Base-by-base conservation (phyloP, 2,113 vertebrate species). In the Hippocampus zosterae region DNA sequence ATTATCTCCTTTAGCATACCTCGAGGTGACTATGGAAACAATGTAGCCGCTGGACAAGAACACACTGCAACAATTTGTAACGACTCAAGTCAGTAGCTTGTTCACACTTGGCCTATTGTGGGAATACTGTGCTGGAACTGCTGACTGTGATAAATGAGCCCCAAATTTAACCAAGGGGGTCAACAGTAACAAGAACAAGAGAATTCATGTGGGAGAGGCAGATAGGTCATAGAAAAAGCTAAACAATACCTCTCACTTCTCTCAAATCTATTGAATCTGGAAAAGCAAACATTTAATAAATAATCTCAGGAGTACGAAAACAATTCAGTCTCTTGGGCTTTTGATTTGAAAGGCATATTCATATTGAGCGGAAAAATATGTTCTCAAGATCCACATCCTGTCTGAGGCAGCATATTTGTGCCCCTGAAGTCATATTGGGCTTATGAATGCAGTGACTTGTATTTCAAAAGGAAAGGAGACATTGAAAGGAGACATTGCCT, bases 131-230 rank as follows among this genome's bases (percentile, higher is more conserved):
- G 77, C 66, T 74, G 80, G 60, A 74, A 76, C 48, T 84, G 84
- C 87, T 84, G 84, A 86, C 78, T 83, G 66, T 72, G 80, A 82
- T 80, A 60, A 85, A 87, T 86, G 84, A 83, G 70, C 65, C 66
- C 2, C 48, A 68, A 72, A 67, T 83, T 80, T 86, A 76, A 81
- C 71, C 60, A 74, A 53, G 19, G 52, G 18, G 37, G 53, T 65
- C 68, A 76, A 78, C 81, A 84, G 67, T 72, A 80, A 62, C 67
- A 74, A 70, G 66, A 72, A 69, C 55, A 21, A 75, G 60, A 70
- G 37, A 68, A 80, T 73, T 83, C 15, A 57, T 62, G 72, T 48
- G 74, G 85, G 83, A 55, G 72, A 75, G 44, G 23, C 75, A 57
- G 69, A 70, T 65, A 72, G 74, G 75, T 70, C 64, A 84, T 57